Evolutionary conservation across 2,797 vertebrate genomes (phyloP).

Genomic region (Coregonus suidteri): DNA sequence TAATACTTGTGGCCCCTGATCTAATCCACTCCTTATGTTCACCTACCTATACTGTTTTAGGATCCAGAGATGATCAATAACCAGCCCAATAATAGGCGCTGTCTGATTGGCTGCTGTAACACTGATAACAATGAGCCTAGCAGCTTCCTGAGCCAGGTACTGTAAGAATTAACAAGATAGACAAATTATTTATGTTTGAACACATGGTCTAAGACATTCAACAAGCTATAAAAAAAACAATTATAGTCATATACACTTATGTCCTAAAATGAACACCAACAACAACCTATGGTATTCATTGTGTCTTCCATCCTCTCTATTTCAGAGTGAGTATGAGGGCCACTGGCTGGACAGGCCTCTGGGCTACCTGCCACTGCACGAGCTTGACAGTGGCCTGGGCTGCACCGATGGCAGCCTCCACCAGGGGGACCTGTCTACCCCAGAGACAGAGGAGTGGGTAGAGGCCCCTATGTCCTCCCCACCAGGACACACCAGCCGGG

Average conservation of each 20-base stretch:
- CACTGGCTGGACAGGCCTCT: constrained; percentile 51
- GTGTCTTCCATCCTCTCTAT: not conserved
- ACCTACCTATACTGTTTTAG: constrained; percentile 35
- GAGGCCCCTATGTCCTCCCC: constrained; percentile 51
- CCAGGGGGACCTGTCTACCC: constrained; percentile 58
- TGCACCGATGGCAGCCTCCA: constrained; percentile 62
- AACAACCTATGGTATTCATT: not conserved
- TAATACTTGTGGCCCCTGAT: not conserved
- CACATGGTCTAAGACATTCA: not conserved
- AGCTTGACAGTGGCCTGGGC: constrained; percentile 67
- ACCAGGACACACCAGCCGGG: constrained; percentile 57
- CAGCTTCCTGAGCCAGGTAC: constrained; percentile 61
- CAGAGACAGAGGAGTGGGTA: constrained; percentile 53
- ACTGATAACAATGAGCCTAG: constrained; percentile 49
- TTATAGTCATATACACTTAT: not conserved
- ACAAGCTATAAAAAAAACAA: too few species aligned
- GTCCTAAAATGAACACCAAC: too few species aligned
- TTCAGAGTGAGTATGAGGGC: constrained; percentile 57
- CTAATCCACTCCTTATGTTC: not conserved
- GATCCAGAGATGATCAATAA: constrained; percentile 56
- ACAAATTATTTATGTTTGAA: not conserved
- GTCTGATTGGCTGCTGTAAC: constrained; percentile 70
- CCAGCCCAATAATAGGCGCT: constrained; percentile 63
- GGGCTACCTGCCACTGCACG: constrained; percentile 61
- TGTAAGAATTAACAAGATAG: not conserved